Conservation (phyloP, 2,797 vertebrate species). For the Acanthornis magna region DNA sequence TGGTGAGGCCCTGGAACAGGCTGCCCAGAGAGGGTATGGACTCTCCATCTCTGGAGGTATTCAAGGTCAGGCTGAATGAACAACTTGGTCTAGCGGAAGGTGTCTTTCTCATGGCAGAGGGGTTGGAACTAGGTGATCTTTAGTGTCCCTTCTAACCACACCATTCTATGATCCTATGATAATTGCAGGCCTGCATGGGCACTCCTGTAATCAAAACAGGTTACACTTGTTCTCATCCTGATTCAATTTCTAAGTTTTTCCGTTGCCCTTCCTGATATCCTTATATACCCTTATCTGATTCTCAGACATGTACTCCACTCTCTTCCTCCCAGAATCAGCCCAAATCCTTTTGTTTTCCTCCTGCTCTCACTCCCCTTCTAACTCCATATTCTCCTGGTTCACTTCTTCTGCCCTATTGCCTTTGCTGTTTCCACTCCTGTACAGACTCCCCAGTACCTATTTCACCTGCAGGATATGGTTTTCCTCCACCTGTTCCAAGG, state of each 20-base stretch:
- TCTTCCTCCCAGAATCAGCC: neutral
- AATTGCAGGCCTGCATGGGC: neutral
- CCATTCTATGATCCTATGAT: neutral
- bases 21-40: neutral
- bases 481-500: neutral
- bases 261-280: neutral
- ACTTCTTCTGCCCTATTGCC: neutral
- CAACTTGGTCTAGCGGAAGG: neutral
- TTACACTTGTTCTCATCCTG: neutral
- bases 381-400: neutral
- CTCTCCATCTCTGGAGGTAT: neutral
- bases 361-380: neutral
- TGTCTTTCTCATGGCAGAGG: neutral
- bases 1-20: neutral
- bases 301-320: neutral
- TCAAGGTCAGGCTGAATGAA: neutral
- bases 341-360: neutral
- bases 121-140: neutral
- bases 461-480: neutral
- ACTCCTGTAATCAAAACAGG: neutral
- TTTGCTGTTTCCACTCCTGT: neutral
- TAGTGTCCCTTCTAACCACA: neutral
- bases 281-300: neutral
- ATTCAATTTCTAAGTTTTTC: neutral
- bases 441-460: neutral